Evolutionary conservation across 2,888 invertebrate genomes (phyloP).

Genomic region (Aradus depressus): DNA sequence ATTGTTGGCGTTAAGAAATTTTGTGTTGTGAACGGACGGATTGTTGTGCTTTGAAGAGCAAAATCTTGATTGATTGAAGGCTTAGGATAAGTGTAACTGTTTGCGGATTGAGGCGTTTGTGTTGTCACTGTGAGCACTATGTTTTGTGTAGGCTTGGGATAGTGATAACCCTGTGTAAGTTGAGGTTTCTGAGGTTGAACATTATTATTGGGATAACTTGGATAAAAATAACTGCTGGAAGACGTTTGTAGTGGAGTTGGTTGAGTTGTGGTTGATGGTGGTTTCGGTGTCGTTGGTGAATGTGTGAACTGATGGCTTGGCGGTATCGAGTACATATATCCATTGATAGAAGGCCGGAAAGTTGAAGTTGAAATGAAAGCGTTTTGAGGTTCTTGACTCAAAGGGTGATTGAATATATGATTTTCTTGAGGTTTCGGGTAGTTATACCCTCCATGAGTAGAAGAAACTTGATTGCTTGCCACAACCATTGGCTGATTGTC

Average conservation of each 20-base stretch:
- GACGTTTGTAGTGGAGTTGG: not conserved
- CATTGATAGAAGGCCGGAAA: not conserved
- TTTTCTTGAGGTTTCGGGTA: slow-evolving; percentile 4
- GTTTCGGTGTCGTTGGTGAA: not conserved
- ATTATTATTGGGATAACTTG: not conserved
- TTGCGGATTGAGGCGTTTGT: too few relatives aligned
- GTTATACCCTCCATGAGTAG: not conserved
- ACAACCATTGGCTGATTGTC: too few relatives aligned
- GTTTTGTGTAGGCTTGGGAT: slow-evolving; percentile 16
- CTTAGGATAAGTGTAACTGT: slow-evolving; percentile 1
- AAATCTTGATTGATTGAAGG: not conserved
- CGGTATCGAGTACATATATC: slow-evolving; percentile 9
- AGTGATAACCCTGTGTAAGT: slow-evolving; percentile 13
- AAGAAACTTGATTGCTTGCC: too few relatives aligned
- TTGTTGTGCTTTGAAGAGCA: slow-evolving; percentile 1
- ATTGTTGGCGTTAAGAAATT: not conserved
- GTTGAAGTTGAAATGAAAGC: not conserved
- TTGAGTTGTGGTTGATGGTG: not conserved
- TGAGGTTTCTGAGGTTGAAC: slow-evolving; percentile 3
- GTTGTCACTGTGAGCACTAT: too few relatives aligned
- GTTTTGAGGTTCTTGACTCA: not conserved
- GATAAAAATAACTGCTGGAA: not conserved
- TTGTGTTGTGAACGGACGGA: not conserved
- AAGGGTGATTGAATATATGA: not conserved
- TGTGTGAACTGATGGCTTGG: not conserved